Percentiles rank a stretch among this genome's conserved stretches.
Evolutionary conservation across 1,140 invertebrate species (phyloP).

Genomic region (Holcopasites calliopsidis): DNA sequence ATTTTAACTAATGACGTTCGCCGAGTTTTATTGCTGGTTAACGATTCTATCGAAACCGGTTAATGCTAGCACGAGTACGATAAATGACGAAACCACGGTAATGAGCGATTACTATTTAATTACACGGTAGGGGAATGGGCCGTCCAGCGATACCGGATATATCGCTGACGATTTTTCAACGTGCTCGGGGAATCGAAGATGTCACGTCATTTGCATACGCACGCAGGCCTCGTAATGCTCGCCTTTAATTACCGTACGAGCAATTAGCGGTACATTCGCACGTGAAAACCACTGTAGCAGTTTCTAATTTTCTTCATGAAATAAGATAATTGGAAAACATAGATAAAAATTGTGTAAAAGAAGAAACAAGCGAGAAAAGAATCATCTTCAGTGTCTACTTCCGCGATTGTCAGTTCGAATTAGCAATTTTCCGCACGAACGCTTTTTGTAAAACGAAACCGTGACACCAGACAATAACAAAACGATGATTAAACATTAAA

Average conservation of each 20-base stretch:
- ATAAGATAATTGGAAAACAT: too few species aligned
- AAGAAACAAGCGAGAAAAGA: not conserved
- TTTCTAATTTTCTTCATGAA: too few species aligned
- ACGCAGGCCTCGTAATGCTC: slow-evolving; percentile 14
- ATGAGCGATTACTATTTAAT: slow-evolving; percentile 57
- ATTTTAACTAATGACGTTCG: not conserved
- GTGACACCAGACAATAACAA: not conserved
- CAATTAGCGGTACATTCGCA: slow-evolving; percentile 9
- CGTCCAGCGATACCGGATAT: slow-evolving; percentile 45
- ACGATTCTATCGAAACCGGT: slow-evolving; percentile 29
- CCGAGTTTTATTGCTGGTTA: not conserved
- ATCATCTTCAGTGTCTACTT: too few species aligned
- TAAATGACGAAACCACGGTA: slow-evolving; percentile 26
- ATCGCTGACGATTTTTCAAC: slow-evolving; percentile 48
- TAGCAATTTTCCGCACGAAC: too few species aligned
- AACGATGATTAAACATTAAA: too few species aligned
- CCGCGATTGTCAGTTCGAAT: too few species aligned
- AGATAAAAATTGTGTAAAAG: too few species aligned
- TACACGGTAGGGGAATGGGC: slow-evolving; percentile 21
- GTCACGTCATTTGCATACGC: slow-evolving; percentile 29
- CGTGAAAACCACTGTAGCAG: not conserved
- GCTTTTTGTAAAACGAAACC: too few species aligned
- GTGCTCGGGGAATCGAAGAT: slow-evolving; percentile 30
- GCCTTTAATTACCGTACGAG: slow-evolving; percentile 34
- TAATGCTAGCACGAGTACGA: not conserved